Evolutionary conservation across 2,888 invertebrate species (phyloP), one percentile per base, ranked within the genome.

Genomic region (Bellardia pandia): DNA sequence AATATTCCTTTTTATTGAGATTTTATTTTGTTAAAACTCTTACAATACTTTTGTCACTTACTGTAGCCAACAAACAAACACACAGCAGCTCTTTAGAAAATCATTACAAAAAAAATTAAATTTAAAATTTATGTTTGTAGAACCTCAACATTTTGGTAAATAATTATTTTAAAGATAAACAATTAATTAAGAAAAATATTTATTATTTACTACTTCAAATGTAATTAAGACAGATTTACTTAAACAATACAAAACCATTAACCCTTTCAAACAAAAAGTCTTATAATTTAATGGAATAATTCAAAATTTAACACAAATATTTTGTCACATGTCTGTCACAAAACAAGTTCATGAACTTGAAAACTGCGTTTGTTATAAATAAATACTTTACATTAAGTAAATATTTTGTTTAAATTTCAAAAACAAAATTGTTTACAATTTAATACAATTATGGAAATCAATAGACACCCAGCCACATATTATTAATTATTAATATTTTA

Each of bases 281-380:
- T 23, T 23, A 23, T 23, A 23, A 23, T 23, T 23, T 23, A 23
- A 23, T 23, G 23, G 23, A 23, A 23, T 23, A 23, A 23, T 23
- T 23, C 23, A 23, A 42, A 42, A 42, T 6, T 9, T 45, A 11
- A 45, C 11, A 45, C 45, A 45, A 45, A 45, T 11, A 45, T 45
- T 45, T 45, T 45, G 45, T 45, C 45, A 45, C 45, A 45, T 13
- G 16, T 30, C 13, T n/a, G 13, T 51, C n/a, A 3, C 14, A 3
- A n/a, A 51, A 51, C 23, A 51, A 51, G 74, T 74, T 58, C 58
- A 58, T 74, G 60, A 74, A 42, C 58, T 74, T 60, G 30, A 60
- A 45, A 74, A 33, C 9, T 45, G 8, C 16, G 16, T 37, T 64
- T 40, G 62, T 16, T 9, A 45, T 74, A 58, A 23, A 23, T 23